These are phyloP conservation scores for Equus quagga DNA, from an alignment of 2,113 vertebrate genomes.

Conservation along the genomic window DNA sequence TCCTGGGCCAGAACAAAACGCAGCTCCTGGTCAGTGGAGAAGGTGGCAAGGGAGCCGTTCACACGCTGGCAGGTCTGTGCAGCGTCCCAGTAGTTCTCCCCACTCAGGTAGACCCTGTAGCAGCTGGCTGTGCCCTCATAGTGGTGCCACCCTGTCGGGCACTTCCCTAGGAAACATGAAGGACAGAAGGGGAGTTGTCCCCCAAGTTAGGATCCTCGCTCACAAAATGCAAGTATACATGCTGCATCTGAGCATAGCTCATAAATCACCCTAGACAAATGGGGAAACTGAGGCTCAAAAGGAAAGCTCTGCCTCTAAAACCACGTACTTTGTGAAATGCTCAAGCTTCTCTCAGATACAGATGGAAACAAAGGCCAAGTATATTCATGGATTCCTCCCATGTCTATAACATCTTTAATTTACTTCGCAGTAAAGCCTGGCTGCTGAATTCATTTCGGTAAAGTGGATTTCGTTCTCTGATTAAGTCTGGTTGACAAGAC, in stretches of 20 bases:
- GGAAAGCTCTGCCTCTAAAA: background rate
- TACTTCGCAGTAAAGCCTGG: background rate
- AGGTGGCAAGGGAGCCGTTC: constrained; percentile 96
- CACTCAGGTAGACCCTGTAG: constrained; percentile 95
- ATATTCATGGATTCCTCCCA: background rate
- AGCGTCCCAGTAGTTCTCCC: constrained; percentile 98
- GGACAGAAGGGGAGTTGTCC: constrained; percentile 82
- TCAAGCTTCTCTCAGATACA: background rate
- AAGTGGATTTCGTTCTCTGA: background rate
- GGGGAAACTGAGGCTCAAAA: background rate
- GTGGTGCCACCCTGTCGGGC: constrained; percentile 97
- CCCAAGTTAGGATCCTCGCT: constrained; percentile 86
- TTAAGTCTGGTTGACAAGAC: background rate
- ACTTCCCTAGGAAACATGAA: constrained; percentile 96
- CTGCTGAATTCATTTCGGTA: background rate
- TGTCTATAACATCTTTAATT: background rate
- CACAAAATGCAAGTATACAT: background rate
- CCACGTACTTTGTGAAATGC: background rate
- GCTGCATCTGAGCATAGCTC: background rate
- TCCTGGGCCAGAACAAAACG: constrained; percentile 97
- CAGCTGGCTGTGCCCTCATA: constrained; percentile 99
- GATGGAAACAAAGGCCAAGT: too few species aligned
- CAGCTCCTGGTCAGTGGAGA: constrained; percentile 97
- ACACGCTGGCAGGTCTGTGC: constrained; percentile 97
- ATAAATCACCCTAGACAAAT: background rate